Conservation (phyloP, 2,888 invertebrate genomes). For the Stenodema calcarata region DNA sequence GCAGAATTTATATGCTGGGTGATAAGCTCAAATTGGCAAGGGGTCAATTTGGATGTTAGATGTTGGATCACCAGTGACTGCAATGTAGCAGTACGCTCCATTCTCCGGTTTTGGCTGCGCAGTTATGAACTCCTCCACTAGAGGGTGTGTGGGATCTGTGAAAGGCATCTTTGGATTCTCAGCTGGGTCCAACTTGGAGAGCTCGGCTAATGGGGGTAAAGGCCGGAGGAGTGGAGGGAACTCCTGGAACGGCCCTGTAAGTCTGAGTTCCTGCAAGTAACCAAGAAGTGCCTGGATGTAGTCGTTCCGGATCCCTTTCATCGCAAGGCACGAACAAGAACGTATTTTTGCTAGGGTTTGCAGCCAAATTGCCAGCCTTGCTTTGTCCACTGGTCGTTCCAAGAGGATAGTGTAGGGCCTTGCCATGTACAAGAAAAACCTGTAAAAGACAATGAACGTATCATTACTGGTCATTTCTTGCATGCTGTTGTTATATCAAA, state of each 20-base stretch:
- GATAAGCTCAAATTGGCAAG: neutral
- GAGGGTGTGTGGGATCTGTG: constrained; percentile 64
- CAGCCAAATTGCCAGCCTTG: constrained; percentile 63
- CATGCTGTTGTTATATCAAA: no score
- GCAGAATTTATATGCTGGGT: neutral
- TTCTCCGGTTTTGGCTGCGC: constrained; percentile 64
- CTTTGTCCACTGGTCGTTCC: constrained; percentile 62
- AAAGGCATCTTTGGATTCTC: constrained; percentile 57
- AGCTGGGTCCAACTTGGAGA: constrained; percentile 59
- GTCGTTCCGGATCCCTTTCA: constrained; percentile 67
- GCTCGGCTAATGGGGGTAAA: constrained; percentile 31
- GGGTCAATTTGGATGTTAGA: neutral
- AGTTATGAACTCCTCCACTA: constrained; percentile 64
- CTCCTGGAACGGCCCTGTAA: constrained; percentile 40
- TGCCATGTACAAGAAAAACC: constrained; percentile 62
- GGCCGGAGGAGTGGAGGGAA: constrained; percentile 36
- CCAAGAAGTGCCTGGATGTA: constrained; percentile 66
- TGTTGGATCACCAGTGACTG: constrained; percentile 64
- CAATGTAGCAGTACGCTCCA: constrained; percentile 67
- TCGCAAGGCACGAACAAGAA: constrained; percentile 62
- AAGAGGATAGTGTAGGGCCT: constrained; percentile 64
- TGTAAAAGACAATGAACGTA: neutral
- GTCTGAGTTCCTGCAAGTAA: constrained; percentile 57
- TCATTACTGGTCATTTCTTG: no score
- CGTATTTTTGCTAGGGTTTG: constrained; percentile 64